phyloP scores from a whole-genome alignment of 2,888 invertebrate genomes.

The Cyclophora punctaria region DNA sequence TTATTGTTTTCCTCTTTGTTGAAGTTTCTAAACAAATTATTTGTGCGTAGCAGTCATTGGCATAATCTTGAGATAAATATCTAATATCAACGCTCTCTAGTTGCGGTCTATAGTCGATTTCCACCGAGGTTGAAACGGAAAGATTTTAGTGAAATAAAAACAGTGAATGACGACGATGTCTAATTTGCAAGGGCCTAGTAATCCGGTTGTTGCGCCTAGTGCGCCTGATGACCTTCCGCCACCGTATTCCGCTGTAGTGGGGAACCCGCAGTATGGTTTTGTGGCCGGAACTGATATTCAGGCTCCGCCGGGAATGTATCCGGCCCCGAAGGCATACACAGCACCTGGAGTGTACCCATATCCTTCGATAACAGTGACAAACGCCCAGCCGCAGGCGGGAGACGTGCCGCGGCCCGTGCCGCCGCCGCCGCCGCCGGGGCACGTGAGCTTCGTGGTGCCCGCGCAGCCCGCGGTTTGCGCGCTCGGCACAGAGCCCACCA shows the following conservation, averaged over 20 bases:
- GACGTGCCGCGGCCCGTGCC: constrained; percentile 32
- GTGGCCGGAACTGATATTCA: constrained; percentile 24
- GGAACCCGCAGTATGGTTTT: constrained; percentile 61
- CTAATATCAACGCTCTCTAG: no score
- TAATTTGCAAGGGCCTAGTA: constrained; percentile 35
- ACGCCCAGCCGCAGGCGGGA: constrained; percentile 40
- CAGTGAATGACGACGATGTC: constrained; percentile 31
- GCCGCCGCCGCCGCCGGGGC: constrained; percentile 26
- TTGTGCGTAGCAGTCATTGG: no score
- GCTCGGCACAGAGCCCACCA: constrained; percentile 63
- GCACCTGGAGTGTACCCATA: constrained; percentile 63
- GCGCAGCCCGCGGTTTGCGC: constrained; percentile 47
- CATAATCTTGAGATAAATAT: no score
- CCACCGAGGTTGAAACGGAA: no score
- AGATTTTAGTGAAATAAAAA: no score
- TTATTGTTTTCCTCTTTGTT: no score
- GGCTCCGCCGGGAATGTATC: constrained; percentile 26
- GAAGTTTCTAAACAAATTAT: no score
- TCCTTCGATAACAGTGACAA: constrained; percentile 43
- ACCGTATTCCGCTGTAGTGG: constrained; percentile 62
- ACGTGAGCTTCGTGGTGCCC: constrained; percentile 53
- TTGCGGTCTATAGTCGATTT: no score
- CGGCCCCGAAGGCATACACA: constrained; percentile 52
- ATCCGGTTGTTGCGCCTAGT: constrained; percentile 26
- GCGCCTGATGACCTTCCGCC: constrained; percentile 63